phyloP scores from a whole-genome alignment of 2,113 vertebrate genomes.

The Muntiacus reevesi region DNA sequence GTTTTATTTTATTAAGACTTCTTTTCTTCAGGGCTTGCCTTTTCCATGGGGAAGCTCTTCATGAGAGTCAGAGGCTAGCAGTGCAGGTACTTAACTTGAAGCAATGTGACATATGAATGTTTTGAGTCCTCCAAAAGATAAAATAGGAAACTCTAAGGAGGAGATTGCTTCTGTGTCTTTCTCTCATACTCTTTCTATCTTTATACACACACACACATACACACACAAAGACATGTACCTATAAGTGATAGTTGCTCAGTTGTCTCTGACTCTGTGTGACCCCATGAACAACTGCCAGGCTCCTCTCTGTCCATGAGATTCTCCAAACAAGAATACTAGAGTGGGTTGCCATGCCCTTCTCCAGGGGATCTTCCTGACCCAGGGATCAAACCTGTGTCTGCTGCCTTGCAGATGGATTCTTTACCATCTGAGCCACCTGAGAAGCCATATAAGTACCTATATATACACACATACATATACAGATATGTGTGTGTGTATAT shows the following conservation, averaged over 20 bases:
- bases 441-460: background rate
- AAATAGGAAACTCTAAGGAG: background rate
- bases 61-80: background rate
- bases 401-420: background rate
- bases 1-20: constrained; percentile 56
- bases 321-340: background rate
- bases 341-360: background rate
- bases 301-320: background rate
- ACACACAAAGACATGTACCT: background rate
- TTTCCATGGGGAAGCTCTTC: constrained; percentile 23
- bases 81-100: constrained; percentile 11
- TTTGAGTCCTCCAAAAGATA: constrained; percentile 22
- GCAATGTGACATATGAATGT: background rate
- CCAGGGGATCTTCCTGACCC: background rate
- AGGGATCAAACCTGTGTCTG: background rate
- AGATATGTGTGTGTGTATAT: background rate
- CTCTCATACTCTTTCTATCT: background rate
- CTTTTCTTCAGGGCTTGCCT: constrained; percentile 37
- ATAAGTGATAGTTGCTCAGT: background rate
- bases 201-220: background rate
- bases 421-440: background rate
- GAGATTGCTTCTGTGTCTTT: background rate
- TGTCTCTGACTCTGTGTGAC: background rate
- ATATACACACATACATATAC: background rate
- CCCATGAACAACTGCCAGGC: background rate